These are phyloP conservation scores for Drosophila leontia DNA, from an alignment of 1,140 invertebrate species.

Conservation along the genomic window DNA sequence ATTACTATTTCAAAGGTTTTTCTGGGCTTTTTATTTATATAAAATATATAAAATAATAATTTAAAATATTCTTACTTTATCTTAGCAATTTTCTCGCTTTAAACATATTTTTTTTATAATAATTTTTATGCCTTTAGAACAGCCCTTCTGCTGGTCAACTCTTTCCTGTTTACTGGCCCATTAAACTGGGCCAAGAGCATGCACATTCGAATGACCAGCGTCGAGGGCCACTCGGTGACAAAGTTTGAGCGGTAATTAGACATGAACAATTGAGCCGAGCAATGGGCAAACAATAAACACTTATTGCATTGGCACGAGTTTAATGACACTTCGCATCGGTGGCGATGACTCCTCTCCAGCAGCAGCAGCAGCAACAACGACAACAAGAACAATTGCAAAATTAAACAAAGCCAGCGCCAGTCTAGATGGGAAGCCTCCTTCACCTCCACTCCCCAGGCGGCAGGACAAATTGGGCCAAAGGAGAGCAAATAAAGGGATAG, in stretches of 20 bases:
- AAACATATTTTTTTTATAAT: no score
- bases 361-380: slow-evolving; percentile 1
- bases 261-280: slow-evolving; percentile 48
- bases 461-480: slow-evolving; percentile 42
- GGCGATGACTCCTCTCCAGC: slow-evolving; percentile 44
- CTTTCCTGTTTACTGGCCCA: slow-evolving; percentile 4
- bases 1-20: not conserved
- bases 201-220: slow-evolving; percentile 2
- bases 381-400: slow-evolving; percentile 46
- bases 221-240: slow-evolving; percentile 33
- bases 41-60: not conserved
- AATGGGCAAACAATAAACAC: slow-evolving; percentile 53
- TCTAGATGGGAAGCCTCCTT: slow-evolving; percentile 2
- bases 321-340: slow-evolving; percentile 50
- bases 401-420: slow-evolving; percentile 49
- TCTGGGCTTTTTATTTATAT: not conserved
- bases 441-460: not conserved
- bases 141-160: not conserved
- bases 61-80: not conserved
- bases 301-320: slow-evolving; percentile 59
- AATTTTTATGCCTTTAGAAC: not conserved
- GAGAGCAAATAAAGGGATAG: slow-evolving; percentile 28
- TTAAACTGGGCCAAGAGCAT: slow-evolving; percentile 10
- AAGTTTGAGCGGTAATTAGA: slow-evolving; percentile 49
- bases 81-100: not conserved